phyloP scores from a whole-genome alignment of 2,888 invertebrate genomes.

The Eristalis arbustorum region DNA sequence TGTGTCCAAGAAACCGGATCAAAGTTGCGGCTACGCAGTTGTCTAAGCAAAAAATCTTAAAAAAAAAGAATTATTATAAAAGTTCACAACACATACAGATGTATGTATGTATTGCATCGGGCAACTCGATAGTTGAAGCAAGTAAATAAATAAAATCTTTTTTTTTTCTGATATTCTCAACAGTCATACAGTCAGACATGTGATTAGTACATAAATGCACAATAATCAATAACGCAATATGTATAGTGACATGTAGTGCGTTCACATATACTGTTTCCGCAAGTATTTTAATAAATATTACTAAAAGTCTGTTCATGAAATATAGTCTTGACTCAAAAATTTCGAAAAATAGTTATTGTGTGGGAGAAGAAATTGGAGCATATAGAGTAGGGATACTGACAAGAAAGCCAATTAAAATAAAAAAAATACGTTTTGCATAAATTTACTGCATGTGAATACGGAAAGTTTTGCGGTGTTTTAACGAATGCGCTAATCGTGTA shows the following conservation, averaged over 20 bases:
- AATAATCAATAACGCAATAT: no score
- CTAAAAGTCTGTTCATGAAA: slow-evolving; percentile 18
- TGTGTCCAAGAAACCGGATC: slow-evolving; percentile 52
- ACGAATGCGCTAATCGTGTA: slow-evolving; percentile 28
- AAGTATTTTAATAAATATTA: slow-evolving; percentile 9
- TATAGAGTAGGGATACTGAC: slow-evolving; percentile 10
- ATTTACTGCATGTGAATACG: slow-evolving; percentile 54
- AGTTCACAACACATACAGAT: slow-evolving; percentile 28
- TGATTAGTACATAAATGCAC: no score
- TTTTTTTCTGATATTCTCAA: slow-evolving; percentile 25
- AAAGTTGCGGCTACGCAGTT: slow-evolving; percentile 30
- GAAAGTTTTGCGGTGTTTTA: slow-evolving; percentile 18
- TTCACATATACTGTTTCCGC: background rate
- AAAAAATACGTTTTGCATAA: slow-evolving; percentile 61
- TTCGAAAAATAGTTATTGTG: slow-evolving; percentile 28
- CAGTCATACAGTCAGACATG: background rate
- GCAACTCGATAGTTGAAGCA: no score
- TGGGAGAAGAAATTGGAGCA: slow-evolving; percentile 40
- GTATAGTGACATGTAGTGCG: no score
- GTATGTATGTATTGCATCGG: no score
- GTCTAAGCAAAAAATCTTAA: slow-evolving; percentile 13
- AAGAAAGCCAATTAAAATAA: slow-evolving; percentile 51
- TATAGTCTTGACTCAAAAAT: slow-evolving; percentile 34
- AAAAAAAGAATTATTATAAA: slow-evolving; percentile 28
- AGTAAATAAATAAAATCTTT: background rate